Base-by-base conservation (phyloP, 1,140 invertebrate species). In the Panulirus ornatus region DNA sequence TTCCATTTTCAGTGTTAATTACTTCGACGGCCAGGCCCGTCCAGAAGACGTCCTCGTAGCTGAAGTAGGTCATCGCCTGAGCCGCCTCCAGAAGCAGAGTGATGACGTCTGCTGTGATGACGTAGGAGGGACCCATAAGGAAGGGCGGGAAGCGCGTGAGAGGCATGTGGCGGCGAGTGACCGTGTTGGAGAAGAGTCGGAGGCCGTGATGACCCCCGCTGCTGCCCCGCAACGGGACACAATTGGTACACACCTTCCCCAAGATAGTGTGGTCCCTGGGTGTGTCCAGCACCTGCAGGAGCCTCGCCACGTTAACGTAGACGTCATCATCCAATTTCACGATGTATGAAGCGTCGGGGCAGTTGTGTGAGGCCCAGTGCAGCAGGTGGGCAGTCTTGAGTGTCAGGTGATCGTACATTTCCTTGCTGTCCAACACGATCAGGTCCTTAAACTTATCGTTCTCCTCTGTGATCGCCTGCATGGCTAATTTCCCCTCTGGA, bases 41-140 rank as follows among this genome's bases (percentile, higher is more conserved):
- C 87, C 87, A 89, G 51, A 89, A 89, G 36, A 89, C 87, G 30
- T 89, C 87, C 19, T 89, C 87, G 38, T 83, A 89, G 19, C 71
- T 75, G 38, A 89, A 75, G 36, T 89, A 75, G 27, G 58, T 58
- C 79, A 89, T 83, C 47, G 71, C 40, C 38, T 83, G 81, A 40
- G 87, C 78, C 27, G 63, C 79, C 30, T 75, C 66, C 11, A 83
- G n/a, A 0, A 89, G 70, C 66, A 51, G 66, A 1, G 63, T 19
- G 30, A 83, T 54, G 1, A 89, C 16, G 42, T 89, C 87, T 89
- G 47, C 42, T 63, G 79, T 84, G 30, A 89, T 83, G 87, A 89
- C 79, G 38, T 89, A 89, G 30, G 87, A 63, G 6, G 87, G 87
- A 0, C 87, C 87, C 66, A 83, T 83, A 34, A 70, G 66, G 36